Evolutionary conservation across 1,140 invertebrate genomes (phyloP), one percentile per base, ranked within the genome.

Genomic region (Lordiphosa collinella): DNA sequence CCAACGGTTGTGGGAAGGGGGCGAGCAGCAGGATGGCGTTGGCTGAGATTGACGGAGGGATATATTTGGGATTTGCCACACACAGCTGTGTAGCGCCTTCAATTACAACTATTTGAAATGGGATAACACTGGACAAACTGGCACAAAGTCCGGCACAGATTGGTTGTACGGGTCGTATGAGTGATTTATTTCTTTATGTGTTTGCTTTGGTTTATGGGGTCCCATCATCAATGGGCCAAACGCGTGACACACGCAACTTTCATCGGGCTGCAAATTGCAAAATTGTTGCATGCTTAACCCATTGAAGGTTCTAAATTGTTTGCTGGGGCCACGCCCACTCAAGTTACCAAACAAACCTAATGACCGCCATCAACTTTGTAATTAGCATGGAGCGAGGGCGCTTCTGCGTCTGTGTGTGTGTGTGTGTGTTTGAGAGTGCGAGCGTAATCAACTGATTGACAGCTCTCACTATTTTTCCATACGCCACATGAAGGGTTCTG

Each of bases 41-140:
- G 41, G 13, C 51, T 52, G 51, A 62, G 62, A 80, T 74, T 79
- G 74, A 74, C 63, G 59, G 48, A 38, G 69, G 67, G 69, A 80
- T 74, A 60, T 80, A 68, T 74, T 75, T 25, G 65, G 70, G 55
- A 79, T 74, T 58, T 70, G 75, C 63, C 74, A 68, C 69, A 73
- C 49, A 41, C 51, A 52, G 46, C 43, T 11, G 29, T 4, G 32
- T 31, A 58, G 64, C 64, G 50, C 49, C 75, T 80, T 69, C 76
- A 70, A 79, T 80, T 79, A 75, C 76, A 80, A 75, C 65, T 75
- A 82, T 80, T 79, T 66, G 64, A 80, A 82, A 80, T 79, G 48
- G 56, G 46, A 61, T 41, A 68, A 16, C 8, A 40, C 37, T 40
- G 37, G 14, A 10, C 41, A 44, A 44, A 44, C 41, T 44, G 8